Evolutionary conservation across 2,888 invertebrate species (phyloP).

Genomic region (Melanophora roralis): DNA sequence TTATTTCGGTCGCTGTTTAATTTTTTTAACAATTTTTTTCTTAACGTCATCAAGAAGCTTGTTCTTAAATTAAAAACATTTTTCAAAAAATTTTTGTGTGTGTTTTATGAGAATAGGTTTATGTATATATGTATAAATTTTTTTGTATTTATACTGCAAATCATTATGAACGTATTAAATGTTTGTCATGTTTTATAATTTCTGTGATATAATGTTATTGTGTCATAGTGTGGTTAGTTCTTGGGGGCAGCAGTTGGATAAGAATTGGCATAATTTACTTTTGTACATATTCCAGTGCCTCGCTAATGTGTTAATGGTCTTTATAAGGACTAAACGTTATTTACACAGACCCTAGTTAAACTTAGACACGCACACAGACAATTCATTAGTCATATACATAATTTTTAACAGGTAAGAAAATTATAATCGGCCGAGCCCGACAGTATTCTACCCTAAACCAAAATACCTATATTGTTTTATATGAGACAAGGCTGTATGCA

Average conservation of each 20-base stretch:
- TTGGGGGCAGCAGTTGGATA: constrained; percentile 35
- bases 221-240: constrained; percentile 7
- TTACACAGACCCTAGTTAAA: constrained; percentile 25
- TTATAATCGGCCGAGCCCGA: too few relatives aligned
- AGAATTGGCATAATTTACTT: constrained; percentile 35
- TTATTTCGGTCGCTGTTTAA: too few relatives aligned
- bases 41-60: too few relatives aligned
- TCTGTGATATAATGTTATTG: not conserved
- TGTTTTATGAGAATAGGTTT: not conserved
- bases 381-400: constrained; percentile 25
- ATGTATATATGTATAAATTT: not conserved
- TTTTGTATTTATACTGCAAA: not conserved
- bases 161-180: constrained; percentile 1
- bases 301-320: constrained; percentile 60
- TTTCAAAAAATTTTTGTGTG: too few relatives aligned
- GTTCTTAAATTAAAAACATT: too few relatives aligned
- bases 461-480: too few relatives aligned
- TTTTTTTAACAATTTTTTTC: too few relatives aligned
- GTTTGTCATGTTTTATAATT: constrained; percentile 25
- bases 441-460: too few relatives aligned
- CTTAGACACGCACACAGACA: constrained; percentile 48
- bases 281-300: constrained; percentile 39
- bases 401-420: too few relatives aligned
- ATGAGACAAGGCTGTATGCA: too few relatives aligned
- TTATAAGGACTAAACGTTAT: constrained; percentile 49